Evolutionary conservation across 2,888 invertebrate genomes (phyloP).

Genomic region (Resseliella maxima): DNA sequence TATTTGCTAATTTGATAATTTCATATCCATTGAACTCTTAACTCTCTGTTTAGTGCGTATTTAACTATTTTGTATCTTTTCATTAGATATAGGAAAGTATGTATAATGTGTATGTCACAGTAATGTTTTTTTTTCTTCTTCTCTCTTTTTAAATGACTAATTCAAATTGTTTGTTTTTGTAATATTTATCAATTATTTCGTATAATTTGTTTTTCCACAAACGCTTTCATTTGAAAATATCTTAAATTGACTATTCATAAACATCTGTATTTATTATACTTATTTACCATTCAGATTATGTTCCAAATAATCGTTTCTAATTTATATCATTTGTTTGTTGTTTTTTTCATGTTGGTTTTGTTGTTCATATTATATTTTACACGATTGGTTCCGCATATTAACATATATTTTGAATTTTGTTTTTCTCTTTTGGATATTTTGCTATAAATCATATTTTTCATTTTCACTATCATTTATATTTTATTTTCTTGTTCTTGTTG

Average conservation of each 20-base stretch:
- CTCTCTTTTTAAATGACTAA: not conserved
- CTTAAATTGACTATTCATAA: not conserved
- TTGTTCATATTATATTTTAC: not conserved
- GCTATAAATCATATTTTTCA: not conserved
- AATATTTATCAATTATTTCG: not conserved
- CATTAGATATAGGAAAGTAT: too few relatives aligned
- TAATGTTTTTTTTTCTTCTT: not conserved
- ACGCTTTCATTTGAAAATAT: not conserved
- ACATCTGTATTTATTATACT: not conserved
- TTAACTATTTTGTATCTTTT: too few relatives aligned
- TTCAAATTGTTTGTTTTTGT: not conserved
- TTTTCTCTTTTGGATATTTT: not conserved
- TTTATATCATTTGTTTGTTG: too few relatives aligned
- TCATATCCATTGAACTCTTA: not conserved
- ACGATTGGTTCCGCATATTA: constrained; percentile 41
- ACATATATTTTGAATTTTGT: not conserved
- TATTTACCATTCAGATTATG: not conserved
- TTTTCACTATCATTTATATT: not conserved
- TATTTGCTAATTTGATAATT: not conserved
- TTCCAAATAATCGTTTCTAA: not conserved
- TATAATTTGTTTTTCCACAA: not conserved
- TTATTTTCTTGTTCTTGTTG: not conserved
- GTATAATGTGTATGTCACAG: too few relatives aligned
- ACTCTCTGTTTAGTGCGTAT: too few relatives aligned
- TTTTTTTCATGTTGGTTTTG: not conserved